Percentiles rank a stretch among this genome's conserved stretches.
Evolutionary conservation across 2,113 vertebrate genomes (phyloP).

Genomic region (Marmota flaviventris): DNA sequence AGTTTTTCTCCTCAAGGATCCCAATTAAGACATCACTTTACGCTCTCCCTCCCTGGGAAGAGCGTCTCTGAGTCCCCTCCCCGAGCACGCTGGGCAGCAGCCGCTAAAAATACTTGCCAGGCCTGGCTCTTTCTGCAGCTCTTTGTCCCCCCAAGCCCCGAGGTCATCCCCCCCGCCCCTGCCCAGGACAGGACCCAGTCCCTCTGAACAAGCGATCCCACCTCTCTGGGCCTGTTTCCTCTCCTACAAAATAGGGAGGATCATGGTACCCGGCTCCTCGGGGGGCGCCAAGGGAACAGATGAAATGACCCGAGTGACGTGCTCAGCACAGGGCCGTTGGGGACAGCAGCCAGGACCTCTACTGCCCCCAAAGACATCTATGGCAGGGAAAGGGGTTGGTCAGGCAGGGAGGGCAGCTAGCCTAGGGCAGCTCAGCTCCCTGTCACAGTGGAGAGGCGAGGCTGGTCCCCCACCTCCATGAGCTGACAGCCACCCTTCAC

Average conservation of each 20-base stretch:
- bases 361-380: accelerated
- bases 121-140: neutral
- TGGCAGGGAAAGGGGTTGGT: neutral
- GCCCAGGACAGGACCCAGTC: neutral
- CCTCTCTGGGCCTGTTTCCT: neutral
- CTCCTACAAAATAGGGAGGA: neutral
- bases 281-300: neutral
- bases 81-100: neutral
- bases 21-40: constrained; percentile 53
- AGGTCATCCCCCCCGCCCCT: neutral
- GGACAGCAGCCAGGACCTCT: no score
- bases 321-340: no score
- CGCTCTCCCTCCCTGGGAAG: neutral
- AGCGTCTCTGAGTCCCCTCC: neutral
- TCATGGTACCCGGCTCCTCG: neutral
- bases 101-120: constrained; percentile 1
- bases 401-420: neutral
- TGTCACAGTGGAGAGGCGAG: no score
- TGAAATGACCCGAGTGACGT: no score
- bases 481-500: neutral
- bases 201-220: accelerated
- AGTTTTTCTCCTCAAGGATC: constrained; percentile 46
- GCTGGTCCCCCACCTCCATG: no score
- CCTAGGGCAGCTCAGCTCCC: neutral
- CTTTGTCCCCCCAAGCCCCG: neutral